Evolutionary conservation across 2,113 vertebrate species (phyloP), one percentile per base, ranked within the genome.

Genomic region (Macheiramphus alcinus): DNA sequence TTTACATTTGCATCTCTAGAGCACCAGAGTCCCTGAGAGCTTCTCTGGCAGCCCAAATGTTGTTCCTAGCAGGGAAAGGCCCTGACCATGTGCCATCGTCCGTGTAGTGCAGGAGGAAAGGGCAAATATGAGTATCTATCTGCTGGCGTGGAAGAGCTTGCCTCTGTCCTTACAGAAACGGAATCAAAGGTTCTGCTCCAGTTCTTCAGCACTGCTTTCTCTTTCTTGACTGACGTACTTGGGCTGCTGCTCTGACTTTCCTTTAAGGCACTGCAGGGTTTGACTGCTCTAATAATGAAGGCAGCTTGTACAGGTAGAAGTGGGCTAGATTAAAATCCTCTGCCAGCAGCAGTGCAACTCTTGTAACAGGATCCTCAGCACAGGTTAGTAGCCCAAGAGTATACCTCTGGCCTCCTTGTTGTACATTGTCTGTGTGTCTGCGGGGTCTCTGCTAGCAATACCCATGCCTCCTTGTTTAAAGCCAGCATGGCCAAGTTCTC

Each of bases 361-460:
- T 45, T 59, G 52, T 26, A 65, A 36, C 45, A 32, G 40, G 26
- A 43, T 20, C 16, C 4, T 13, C 19, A 15, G 36, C 50, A 67
- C 20, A 40, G 22, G 23, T 18, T 38, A 66, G 10, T 25, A n/a
- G 42, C 19, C 36, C 38, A 34, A 50, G 25, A 74, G 7, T 93
- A 94, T 42, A n/a, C 12, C 21, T 67, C 20, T 65, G 26, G 9
- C 29, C 13, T 80, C 53, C 50, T 61, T 53, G 8, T 50, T 86
- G 18, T 9, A 66, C 0, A 0, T 26, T 80, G 14, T 14, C 40
- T 29, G 21, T 53, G 31, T 0, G 0, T 32, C 61, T 81, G 25
- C 45, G 22, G 16, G 5, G 11, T 68, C 31, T 93, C 27, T 80
- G 43, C 50, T 74, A 70, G 25, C 61, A 70, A 72, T 56, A 42